phyloP scores from a whole-genome alignment of 1,140 invertebrate species.

The Drosophila littoralis region DNA sequence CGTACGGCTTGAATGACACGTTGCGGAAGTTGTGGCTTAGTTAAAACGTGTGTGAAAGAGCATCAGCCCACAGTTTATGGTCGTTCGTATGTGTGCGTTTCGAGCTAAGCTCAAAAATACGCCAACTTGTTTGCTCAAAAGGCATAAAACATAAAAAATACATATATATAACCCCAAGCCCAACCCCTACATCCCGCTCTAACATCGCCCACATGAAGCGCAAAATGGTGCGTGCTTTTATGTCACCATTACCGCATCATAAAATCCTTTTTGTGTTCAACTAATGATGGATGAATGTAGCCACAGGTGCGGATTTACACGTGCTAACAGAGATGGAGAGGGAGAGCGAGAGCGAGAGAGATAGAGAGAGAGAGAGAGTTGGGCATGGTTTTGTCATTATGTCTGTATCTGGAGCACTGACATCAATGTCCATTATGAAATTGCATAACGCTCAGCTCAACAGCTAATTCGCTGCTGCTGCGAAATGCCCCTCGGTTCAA shows the following conservation, averaged over 20 bases:
- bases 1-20: conserved; percentile 69
- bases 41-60: conserved; percentile 58
- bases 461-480: conserved; percentile 18
- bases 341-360: not conserved
- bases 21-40: conserved; percentile 78
- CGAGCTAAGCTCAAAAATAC: conserved; percentile 77
- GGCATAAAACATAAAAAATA: conserved; percentile 75
- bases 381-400: conserved; percentile 8
- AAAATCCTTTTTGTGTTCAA: conserved; percentile 82
- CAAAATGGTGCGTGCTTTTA: conserved; percentile 48
- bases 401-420: conserved; percentile 34
- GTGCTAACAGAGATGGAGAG: not conserved
- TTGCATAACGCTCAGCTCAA: conserved; percentile 23
- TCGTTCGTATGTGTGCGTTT: conserved; percentile 15
- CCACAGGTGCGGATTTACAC: conserved; percentile 53
- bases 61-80: conserved; percentile 67
- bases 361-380: not conserved
- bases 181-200: too few species aligned
- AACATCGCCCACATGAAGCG: not conserved
- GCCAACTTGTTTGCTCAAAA: conserved; percentile 80
- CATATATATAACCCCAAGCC: not conserved
- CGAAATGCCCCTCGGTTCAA: not conserved
- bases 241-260: conserved; percentile 77
- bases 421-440: conserved; percentile 38
- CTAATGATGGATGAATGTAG: conserved; percentile 80